A percentile compares a stretch with the other conserved stretches of the same genome.
Evolutionary conservation across 1,140 invertebrate genomes (phyloP).

Genomic region (Cydia amplana): DNA sequence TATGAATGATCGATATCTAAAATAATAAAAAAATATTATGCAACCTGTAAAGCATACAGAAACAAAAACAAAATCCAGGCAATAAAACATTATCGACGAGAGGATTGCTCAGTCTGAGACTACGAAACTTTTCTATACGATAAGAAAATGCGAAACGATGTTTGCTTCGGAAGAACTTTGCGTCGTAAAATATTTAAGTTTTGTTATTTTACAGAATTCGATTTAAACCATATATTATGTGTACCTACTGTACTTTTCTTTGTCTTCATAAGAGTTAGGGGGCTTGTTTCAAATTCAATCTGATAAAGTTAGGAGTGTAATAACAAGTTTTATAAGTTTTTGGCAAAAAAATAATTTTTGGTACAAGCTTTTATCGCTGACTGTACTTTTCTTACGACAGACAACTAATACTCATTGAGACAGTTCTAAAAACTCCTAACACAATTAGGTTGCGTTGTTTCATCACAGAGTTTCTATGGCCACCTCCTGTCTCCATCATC

Average conservation of each 20-base stretch:
- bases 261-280: not conserved
- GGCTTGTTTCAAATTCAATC: not conserved
- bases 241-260: not conserved
- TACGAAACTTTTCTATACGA: conserved; percentile 31
- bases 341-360: no score
- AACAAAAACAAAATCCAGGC: conserved; percentile 28
- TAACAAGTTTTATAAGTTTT: no score
- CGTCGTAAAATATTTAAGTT: conserved; percentile 30
- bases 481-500: no score
- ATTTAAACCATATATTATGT: not conserved
- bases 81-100: conserved; percentile 31
- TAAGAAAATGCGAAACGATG: conserved; percentile 30
- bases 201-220: conserved; percentile 24
- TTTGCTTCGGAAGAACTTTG: conserved; percentile 25
- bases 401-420: no score
- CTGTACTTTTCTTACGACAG: no score
- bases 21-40: not conserved
- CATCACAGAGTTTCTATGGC: no score
- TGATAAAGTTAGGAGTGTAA: not conserved
- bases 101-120: conserved; percentile 23
- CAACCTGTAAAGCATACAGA: not conserved
- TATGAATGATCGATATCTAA: not conserved
- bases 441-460: no score
- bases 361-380: no score
- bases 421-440: no score